These are phyloP conservation scores for Lasiommata megera DNA, from an alignment of 2,888 invertebrate species.

Conservation along the genomic window DNA sequence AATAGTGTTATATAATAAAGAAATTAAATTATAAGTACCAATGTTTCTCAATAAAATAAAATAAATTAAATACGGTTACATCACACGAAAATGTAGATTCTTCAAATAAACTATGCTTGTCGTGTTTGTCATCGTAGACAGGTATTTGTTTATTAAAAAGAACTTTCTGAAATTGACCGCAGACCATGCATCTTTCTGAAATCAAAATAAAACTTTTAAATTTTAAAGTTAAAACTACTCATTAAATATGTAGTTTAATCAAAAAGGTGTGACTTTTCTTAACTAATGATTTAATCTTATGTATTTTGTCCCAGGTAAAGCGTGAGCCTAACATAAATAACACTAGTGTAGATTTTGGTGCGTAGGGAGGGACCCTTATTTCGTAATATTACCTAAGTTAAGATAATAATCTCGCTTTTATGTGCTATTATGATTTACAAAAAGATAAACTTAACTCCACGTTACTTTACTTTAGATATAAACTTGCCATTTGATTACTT, in stretches of 20 bases:
- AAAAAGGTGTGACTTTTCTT: no score
- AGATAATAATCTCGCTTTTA: not conserved
- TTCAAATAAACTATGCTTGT: constrained; percentile 54
- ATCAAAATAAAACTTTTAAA: constrained; percentile 27
- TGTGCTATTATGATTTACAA: not conserved
- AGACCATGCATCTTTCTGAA: constrained; percentile 58
- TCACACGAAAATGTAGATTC: constrained; percentile 46
- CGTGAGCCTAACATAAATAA: no score
- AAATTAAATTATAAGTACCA: not conserved
- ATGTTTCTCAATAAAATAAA: not conserved
- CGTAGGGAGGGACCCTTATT: not conserved
- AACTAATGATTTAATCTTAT: no score
- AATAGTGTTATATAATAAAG: no score
- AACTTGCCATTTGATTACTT: not conserved
- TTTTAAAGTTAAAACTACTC: no score
- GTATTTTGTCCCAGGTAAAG: no score
- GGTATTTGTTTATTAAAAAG: constrained; percentile 48
- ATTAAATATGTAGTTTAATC: no score
- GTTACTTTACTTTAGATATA: not conserved
- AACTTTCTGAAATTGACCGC: constrained; percentile 52
- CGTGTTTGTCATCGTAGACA: constrained; percentile 48
- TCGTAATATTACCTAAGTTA: not conserved
- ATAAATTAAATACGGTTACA: constrained; percentile 40
- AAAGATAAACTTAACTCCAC: constrained; percentile 7
- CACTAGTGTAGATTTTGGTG: not conserved